Conservation (phyloP, 53 echinoderm and acorn worm species). For the Temnopleurus reevesii region DNA sequence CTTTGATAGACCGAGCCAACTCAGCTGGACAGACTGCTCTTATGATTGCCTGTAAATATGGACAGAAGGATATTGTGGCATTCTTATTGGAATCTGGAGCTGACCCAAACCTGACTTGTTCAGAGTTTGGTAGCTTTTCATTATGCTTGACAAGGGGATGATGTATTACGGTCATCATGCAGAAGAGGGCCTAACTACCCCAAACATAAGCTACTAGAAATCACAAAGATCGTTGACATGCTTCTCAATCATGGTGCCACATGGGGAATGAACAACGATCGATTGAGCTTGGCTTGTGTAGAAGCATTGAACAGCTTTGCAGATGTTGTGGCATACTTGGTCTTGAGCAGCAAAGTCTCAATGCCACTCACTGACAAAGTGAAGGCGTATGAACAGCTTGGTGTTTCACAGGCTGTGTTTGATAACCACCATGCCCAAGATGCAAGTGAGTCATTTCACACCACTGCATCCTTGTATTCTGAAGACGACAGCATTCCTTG, state of each 20-base stretch:
- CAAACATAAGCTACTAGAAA: neutral
- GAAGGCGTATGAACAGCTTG: neutral
- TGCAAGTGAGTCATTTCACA: neutral
- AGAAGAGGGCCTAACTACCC: neutral
- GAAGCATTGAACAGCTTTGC: neutral
- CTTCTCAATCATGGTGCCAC: neutral
- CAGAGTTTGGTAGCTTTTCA: neutral
- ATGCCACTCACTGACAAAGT: neutral
- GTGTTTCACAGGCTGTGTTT: slow-evolving; percentile 17
- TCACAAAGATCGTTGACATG: neutral
- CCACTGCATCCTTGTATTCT: neutral
- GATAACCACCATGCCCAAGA: neutral
- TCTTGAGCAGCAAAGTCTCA: neutral
- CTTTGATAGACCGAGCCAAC: neutral
- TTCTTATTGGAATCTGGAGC: slow-evolving; percentile 10
- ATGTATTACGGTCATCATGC: neutral
- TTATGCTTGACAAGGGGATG: neutral
- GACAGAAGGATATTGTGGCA: neutral
- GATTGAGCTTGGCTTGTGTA: neutral
- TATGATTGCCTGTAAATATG: neutral
- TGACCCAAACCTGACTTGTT: slow-evolving; percentile 12
- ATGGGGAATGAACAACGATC: neutral
- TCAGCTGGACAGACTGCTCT: neutral
- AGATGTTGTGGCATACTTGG: neutral
- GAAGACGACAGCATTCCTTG: neutral